A percentile compares a stretch with the other conserved stretches of the same genome.
Evolutionary conservation across 2,888 invertebrate species (phyloP).

Genomic region (Sphaerophoria rueppellii): DNA sequence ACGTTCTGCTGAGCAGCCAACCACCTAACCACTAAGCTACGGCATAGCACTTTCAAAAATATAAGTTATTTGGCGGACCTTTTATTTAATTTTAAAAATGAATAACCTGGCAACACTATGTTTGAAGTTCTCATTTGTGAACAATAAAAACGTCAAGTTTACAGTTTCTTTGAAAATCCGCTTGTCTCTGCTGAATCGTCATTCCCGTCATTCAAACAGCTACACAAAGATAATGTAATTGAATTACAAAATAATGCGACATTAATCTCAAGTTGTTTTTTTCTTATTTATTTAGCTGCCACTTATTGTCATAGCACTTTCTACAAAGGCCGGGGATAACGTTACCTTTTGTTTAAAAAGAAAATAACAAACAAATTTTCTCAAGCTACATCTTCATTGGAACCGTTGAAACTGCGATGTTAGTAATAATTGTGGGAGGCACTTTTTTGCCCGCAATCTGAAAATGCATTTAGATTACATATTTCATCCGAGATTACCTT

Average conservation of each 20-base stretch:
- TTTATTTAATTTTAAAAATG: too few species aligned
- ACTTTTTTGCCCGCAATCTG: neutral
- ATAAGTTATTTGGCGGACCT: too few species aligned
- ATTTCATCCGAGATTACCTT: neutral
- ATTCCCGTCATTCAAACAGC: too few species aligned
- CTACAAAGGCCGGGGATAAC: constrained; percentile 13
- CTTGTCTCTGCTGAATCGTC: constrained; percentile 20
- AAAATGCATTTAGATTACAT: constrained; percentile 3
- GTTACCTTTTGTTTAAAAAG: constrained; percentile 25
- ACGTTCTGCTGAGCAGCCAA: too few species aligned
- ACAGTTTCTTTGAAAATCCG: neutral
- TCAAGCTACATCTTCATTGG: constrained; percentile 54
- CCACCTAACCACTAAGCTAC: too few species aligned
- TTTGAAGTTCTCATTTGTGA: neutral
- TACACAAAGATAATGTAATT: constrained; percentile 31
- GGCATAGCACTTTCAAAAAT: too few species aligned
- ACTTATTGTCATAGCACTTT: constrained; percentile 39
- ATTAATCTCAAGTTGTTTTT: neutral
- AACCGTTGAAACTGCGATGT: constrained; percentile 23
- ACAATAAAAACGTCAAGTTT: neutral
- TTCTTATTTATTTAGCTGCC: constrained; percentile 9
- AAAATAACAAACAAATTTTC: constrained; percentile 19
- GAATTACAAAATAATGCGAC: constrained; percentile 37
- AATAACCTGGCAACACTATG: neutral
- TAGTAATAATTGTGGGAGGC: constrained; percentile 46